A percentile compares a stretch with the other conserved stretches of the same genome.
Conservation (phyloP, 1,140 invertebrate genomes). For the Drosophila sturtevanti region DNA sequence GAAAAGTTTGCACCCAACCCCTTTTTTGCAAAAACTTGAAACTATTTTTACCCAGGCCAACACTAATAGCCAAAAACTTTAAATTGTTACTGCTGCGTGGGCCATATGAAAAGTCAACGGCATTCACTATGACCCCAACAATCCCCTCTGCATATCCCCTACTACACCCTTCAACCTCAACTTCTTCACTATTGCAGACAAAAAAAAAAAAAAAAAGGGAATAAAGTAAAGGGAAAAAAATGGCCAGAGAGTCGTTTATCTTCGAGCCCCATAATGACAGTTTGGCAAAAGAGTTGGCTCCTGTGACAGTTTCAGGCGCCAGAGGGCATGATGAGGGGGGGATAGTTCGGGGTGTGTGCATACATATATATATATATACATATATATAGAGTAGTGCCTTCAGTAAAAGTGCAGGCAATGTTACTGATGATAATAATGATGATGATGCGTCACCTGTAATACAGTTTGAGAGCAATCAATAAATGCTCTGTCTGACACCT, state of each 20-base stretch:
- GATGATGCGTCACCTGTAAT: constrained; percentile 4
- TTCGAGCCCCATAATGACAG: constrained; percentile 76
- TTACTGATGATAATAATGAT: background rate
- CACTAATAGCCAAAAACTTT: constrained; percentile 78
- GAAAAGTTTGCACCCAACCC: background rate
- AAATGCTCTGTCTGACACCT: background rate
- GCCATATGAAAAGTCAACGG: constrained; percentile 77
- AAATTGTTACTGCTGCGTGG: constrained; percentile 69
- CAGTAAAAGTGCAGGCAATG: background rate
- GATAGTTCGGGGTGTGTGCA: background rate
- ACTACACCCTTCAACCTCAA: background rate
- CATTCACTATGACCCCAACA: constrained; percentile 21
- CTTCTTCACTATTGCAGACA: constrained; percentile 21
- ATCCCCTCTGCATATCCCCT: too few species aligned
- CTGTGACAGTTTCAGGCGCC: constrained; percentile 61
- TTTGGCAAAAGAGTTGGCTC: constrained; percentile 67
- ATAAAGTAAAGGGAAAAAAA: constrained; percentile 40
- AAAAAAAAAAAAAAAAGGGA: constrained; percentile 1
- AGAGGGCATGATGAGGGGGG: constrained; percentile 2
- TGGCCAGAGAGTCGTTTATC: constrained; percentile 74
- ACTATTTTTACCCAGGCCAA: constrained; percentile 60
- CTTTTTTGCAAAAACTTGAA: constrained; percentile 65
- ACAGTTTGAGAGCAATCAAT: constrained; percentile 6
- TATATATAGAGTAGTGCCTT: background rate
- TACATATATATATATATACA: background rate